Evolutionary conservation across 2,888 invertebrate genomes (phyloP).

Genomic region (Volucella inflata): DNA sequence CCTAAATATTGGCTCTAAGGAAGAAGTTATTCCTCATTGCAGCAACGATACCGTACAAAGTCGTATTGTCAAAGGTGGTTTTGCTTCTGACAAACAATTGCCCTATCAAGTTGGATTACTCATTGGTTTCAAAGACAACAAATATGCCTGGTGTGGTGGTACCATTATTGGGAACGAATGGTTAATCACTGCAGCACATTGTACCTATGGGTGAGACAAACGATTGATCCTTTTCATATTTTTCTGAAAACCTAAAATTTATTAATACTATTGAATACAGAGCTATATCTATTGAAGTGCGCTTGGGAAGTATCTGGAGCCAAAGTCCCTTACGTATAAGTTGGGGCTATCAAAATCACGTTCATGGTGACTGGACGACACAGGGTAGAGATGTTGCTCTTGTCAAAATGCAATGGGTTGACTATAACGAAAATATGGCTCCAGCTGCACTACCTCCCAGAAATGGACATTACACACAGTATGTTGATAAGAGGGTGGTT

Average conservation of each 20-base stretch:
- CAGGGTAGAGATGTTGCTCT: constrained; percentile 81
- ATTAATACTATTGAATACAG: not conserved
- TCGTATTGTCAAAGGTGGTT: constrained; percentile 17
- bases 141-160: constrained; percentile 81
- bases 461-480: constrained; percentile 72
- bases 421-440: constrained; percentile 78
- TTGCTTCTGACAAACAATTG: constrained; percentile 77
- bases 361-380: constrained; percentile 80
- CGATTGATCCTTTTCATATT: not conserved
- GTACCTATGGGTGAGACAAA: constrained; percentile 80
- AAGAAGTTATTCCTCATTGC: constrained; percentile 6
- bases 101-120: constrained; percentile 82
- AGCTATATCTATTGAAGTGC: constrained; percentile 28
- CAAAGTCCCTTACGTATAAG: constrained; percentile 1
- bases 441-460: constrained; percentile 79
- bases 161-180: constrained; percentile 81
- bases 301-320: constrained; percentile 36
- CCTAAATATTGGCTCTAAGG: not conserved
- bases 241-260: not conserved
- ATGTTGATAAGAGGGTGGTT: constrained; percentile 79
- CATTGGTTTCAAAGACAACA: constrained; percentile 80
- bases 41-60: not conserved
- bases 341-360: constrained; percentile 39
- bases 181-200: constrained; percentile 83
- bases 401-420: constrained; percentile 79